Evolutionary conservation across 2,113 vertebrate species (phyloP).

Genomic region (Xenus cinereus): DNA sequence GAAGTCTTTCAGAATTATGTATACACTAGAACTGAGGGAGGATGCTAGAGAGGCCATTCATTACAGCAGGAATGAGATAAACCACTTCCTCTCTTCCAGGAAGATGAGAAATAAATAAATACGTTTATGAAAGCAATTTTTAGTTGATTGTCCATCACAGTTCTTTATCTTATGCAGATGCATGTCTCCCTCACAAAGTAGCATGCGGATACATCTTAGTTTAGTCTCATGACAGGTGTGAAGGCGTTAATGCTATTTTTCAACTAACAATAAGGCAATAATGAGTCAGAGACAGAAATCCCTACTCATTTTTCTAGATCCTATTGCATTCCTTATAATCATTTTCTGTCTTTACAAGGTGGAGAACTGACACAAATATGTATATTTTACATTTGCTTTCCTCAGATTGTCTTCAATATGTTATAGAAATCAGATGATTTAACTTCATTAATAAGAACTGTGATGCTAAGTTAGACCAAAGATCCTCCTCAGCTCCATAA

Average conservation of each 20-base stretch:
- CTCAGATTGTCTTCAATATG: background rate
- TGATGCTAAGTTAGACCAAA: background rate
- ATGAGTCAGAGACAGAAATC: background rate
- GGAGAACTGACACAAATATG: background rate
- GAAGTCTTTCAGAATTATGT: background rate
- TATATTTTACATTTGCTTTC: background rate
- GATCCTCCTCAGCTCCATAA: background rate
- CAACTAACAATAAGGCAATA: background rate
- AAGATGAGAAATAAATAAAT: conserved; percentile 5
- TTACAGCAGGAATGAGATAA: conserved; percentile 24
- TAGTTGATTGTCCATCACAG: background rate
- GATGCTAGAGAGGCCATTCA: background rate
- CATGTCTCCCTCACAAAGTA: background rate
- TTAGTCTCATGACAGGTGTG: background rate
- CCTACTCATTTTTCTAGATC: background rate
- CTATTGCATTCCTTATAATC: background rate
- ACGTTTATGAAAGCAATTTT: background rate
- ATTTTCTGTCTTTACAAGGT: background rate
- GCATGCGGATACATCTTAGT: background rate
- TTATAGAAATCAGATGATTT: background rate
- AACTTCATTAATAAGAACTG: background rate
- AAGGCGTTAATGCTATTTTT: background rate
- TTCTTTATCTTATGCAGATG: background rate
- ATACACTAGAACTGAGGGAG: background rate
- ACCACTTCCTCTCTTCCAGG: conserved; percentile 17